Percentiles rank a stretch among this genome's conserved stretches.
Evolutionary conservation across 2,797 vertebrate genomes (phyloP).

Genomic region (Neosalanx taihuensis): DNA sequence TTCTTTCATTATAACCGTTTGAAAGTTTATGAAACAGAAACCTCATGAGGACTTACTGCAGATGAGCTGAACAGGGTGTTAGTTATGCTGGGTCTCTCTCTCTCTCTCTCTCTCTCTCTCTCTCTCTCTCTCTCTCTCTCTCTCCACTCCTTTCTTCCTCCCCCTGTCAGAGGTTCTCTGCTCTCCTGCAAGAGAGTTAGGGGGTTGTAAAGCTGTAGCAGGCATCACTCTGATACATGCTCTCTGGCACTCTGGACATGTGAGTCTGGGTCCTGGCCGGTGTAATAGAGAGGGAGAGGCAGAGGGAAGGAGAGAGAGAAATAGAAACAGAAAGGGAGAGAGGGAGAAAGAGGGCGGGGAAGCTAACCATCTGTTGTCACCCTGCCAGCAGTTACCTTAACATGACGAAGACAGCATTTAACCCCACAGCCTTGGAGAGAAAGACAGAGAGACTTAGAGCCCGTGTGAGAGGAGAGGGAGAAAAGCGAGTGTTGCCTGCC

Average conservation of each 20-base stretch:
- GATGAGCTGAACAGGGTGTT: neutral
- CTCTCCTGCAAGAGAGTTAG: neutral
- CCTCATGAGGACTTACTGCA: neutral
- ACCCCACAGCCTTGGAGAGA: neutral
- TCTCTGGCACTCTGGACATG: conserved; percentile 17
- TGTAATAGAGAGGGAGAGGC: neutral
- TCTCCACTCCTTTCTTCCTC: neutral
- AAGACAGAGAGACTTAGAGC: neutral
- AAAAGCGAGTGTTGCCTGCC: neutral
- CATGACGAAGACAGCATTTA: neutral
- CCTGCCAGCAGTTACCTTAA: neutral
- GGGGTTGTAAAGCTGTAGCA: neutral
- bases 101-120: neutral
- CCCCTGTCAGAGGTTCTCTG: neutral
- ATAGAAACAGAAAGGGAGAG: neutral
- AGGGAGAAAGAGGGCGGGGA: neutral
- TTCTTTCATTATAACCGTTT: neutral
- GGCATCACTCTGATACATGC: neutral
- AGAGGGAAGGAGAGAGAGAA: neutral
- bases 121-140: neutral
- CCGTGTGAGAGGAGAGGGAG: neutral
- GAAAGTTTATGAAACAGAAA: neutral
- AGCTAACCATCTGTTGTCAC: neutral
- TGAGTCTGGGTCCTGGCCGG: conserved; percentile 12
- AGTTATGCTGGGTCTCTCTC: neutral